phyloP scores from a whole-genome alignment of 2,113 vertebrate species.

The Macquaria australasica region DNA sequence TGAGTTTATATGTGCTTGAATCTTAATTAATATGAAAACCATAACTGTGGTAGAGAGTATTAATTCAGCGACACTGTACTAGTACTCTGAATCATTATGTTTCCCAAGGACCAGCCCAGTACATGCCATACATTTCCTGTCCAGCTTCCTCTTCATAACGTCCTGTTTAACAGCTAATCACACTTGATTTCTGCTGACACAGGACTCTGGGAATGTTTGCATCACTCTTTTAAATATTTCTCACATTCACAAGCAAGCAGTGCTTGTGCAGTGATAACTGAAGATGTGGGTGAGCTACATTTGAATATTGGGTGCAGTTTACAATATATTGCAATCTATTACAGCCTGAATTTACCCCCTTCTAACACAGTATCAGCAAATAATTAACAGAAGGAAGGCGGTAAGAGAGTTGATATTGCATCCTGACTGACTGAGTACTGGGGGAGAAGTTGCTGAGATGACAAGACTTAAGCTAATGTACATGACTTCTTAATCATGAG shows the following conservation, averaged over 20 bases:
- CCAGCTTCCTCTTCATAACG: slow-evolving; percentile 65
- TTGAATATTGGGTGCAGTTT: neutral
- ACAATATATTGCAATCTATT: neutral
- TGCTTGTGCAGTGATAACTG: neutral
- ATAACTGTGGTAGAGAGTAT: neutral
- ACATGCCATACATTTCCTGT: slow-evolving; percentile 63
- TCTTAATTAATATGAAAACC: neutral
- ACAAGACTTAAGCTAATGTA: too few species aligned
- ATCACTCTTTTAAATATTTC: neutral
- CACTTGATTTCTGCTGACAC: slow-evolving; percentile 62
- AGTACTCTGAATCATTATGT: neutral
- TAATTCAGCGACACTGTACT: neutral
- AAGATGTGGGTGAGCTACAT: neutral
- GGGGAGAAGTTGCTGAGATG: too few species aligned
- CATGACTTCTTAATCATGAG: too few species aligned
- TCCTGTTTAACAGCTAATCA: slow-evolving; percentile 67
- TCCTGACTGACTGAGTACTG: too few species aligned
- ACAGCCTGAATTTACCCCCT: neutral
- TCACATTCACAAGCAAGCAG: neutral
- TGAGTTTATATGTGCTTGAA: neutral
- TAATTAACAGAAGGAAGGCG: neutral
- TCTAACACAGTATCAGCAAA: neutral
- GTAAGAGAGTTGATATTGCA: too few species aligned
- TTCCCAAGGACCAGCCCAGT: neutral
- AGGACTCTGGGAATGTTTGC: slow-evolving; percentile 35